Base-by-base conservation (phyloP, 1,140 invertebrate genomes). In the Drosophila lowei region DNA sequence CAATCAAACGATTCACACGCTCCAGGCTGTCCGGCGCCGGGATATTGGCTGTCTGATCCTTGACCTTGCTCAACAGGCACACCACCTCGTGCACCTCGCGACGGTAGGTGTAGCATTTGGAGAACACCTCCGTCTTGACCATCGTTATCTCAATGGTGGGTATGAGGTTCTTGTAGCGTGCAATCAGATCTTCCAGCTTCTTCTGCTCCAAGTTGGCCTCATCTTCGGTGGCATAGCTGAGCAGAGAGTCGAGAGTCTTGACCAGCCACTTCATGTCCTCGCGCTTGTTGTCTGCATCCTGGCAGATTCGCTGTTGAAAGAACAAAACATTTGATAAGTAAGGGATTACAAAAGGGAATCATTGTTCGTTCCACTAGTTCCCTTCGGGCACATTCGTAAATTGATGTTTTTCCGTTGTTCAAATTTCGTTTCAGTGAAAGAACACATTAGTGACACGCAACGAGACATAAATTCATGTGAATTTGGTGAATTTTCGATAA, bases 251-350 rank as follows among this genome's bases (percentile, higher is more conserved):
- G 38, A 99, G 91, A 15, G 95, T 97, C 92, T 98, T 96, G 1
- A 98, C 96, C 44, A 99, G 92, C 97, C 97, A 98, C 85, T 98
- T 98, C 95, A 98, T 97, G 74, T 98, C 96, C 92, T 98, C 97
- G 49, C 96, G 93, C 90, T 97, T 96, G 47, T 93, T 94, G 88
- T 98, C 97, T 62, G 98, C 97, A 92, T 98, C 96, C 48, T 95
- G 94, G 88, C 97, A 98, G 70, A 98, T 96, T 90, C 94, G 95
- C 96, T 97, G 89, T 16, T 90, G 34, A 38, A 38, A 89, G 74
- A 61, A 75, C 90, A 4, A 61, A 64, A 63, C 15, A 18, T 3
- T 11, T 4, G 54, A 28, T 53, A 16, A 62, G 15, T 18, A 4
- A 42, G 2, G 2, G 13, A 2, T 11, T 15, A 0, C 4, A 30